phyloP scores from a whole-genome alignment of 2,113 vertebrate genomes.

The Oncorhynchus kisutch region DNA sequence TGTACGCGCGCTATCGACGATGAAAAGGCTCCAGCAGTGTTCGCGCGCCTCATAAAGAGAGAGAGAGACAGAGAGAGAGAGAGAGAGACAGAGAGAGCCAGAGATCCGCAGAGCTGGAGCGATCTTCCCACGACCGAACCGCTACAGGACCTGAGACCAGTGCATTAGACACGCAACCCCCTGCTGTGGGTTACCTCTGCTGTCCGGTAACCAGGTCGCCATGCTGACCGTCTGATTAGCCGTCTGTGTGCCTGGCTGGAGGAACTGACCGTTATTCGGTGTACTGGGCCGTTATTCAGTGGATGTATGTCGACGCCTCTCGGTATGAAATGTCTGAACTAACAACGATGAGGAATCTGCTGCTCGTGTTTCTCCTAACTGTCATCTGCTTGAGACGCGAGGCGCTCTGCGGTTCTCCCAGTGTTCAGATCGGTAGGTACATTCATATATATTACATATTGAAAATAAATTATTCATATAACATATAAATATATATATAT shows the following conservation, averaged over 20 bases:
- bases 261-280: constrained; percentile 45
- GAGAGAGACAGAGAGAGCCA: background rate
- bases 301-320: constrained; percentile 76
- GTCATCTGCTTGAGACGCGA: constrained; percentile 77
- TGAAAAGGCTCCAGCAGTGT: constrained; percentile 3
- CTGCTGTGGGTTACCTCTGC: background rate
- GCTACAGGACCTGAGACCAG: background rate
- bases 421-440: constrained; percentile 87
- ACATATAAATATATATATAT: no score
- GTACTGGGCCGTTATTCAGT: constrained; percentile 63
- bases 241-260: background rate
- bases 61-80: background rate
- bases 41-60: background rate
- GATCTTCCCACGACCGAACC: background rate
- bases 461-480: no score
- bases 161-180: no score
- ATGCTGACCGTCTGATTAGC: constrained; percentile 69
- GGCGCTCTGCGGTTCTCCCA: constrained; percentile 80
- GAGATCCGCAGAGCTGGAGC: constrained; percentile 7
- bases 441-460: no score
- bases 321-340: constrained; percentile 76
- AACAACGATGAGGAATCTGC: constrained; percentile 82
- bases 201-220: constrained; percentile 21
- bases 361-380: constrained; percentile 72
- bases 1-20: background rate